These are phyloP conservation scores for Tapirus terrestris DNA, from an alignment of 2,113 vertebrate species.

Conservation along the genomic window DNA sequence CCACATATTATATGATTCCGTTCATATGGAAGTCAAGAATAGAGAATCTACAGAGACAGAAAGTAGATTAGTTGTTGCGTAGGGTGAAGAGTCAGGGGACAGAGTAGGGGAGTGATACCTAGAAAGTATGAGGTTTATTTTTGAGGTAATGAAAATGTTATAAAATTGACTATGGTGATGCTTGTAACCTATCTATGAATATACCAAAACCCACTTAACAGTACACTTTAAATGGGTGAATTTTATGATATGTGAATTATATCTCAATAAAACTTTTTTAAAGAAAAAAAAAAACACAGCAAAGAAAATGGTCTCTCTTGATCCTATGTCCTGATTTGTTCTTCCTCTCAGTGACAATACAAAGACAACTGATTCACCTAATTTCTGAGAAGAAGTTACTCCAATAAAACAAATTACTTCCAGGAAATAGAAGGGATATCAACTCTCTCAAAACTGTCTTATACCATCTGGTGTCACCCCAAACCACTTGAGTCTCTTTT, in stretches of 20 bases:
- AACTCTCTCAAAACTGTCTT: not conserved
- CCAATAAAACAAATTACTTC: not conserved
- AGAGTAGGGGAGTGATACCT: not conserved
- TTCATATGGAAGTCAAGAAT: not conserved
- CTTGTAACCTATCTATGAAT: not conserved
- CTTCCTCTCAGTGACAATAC: not conserved
- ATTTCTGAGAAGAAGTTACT: not conserved
- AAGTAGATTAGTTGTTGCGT: not conserved
- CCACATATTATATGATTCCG: not conserved
- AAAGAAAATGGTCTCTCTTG: not conserved
- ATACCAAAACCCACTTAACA: not conserved
- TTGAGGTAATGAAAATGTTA: not conserved
- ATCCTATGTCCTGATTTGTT: not conserved
- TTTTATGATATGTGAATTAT: not conserved
- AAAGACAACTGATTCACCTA: not conserved
- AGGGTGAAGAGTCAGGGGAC: not conserved
- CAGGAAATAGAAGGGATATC: not conserved
- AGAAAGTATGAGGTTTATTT: not conserved
- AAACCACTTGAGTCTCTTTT: not conserved
- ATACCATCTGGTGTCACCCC: not conserved
- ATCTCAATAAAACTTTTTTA: not conserved
- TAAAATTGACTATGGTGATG: not conserved
- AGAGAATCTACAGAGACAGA: not conserved
- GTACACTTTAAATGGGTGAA: not conserved
- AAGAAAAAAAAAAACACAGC: not conserved